phyloP scores from a whole-genome alignment of 2,113 vertebrate genomes.

The Onychorhynchus coronatus region DNA sequence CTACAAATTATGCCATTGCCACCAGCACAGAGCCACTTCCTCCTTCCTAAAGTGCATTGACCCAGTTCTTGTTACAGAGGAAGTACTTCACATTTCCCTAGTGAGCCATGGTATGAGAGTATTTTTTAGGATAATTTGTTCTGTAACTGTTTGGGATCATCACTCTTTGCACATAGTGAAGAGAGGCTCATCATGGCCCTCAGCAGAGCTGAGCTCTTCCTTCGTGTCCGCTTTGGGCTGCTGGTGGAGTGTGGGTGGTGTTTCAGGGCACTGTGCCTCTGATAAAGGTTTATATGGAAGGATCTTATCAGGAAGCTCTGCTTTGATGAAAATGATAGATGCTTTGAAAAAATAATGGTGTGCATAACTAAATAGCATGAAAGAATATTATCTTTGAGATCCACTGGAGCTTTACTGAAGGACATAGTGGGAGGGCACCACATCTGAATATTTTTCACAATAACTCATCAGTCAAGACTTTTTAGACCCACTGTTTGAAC shows the following conservation, averaged over 20 bases:
- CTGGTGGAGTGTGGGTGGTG: accelerated
- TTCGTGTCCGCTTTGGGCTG: accelerated
- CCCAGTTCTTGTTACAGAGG: neutral
- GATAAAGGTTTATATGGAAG: neutral
- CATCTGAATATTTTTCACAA: neutral
- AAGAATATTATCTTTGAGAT: neutral
- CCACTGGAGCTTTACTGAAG: neutral
- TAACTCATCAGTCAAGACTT: neutral
- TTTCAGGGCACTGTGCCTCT: neutral
- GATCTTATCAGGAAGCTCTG: neutral
- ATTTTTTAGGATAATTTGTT: neutral
- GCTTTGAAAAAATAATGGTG: neutral
- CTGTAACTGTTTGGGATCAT: neutral
- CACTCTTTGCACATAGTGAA: neutral
- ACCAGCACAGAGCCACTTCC: neutral
- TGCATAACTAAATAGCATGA: neutral
- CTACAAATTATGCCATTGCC: neutral
- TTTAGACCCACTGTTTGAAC: neutral
- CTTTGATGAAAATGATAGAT: neutral
- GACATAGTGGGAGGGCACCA: neutral
- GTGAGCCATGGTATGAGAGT: neutral
- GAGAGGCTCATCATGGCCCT: neutral
- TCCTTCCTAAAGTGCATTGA: neutral
- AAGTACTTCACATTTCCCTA: neutral
- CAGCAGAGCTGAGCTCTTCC: neutral